Conservation (phyloP, 2,113 vertebrate genomes). For the Aspiorhynchus laticeps region DNA sequence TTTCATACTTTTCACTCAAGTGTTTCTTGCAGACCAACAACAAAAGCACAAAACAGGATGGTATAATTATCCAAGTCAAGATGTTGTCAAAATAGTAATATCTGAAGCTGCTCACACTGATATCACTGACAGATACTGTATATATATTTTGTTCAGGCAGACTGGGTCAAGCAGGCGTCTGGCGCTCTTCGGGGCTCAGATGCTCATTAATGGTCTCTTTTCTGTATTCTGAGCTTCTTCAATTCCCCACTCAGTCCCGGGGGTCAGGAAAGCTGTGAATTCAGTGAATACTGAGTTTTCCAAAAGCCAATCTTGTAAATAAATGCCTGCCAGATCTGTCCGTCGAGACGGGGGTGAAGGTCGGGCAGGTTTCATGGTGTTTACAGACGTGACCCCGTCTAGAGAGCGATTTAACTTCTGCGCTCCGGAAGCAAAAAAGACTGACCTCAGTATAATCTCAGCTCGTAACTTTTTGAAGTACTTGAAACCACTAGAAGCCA, state of each 20-base stretch:
- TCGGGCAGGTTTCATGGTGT: neutral
- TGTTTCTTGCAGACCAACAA: neutral
- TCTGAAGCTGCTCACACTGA: neutral
- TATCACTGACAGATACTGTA: neutral
- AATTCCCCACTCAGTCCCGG: conserved; percentile 3
- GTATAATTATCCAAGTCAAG: neutral
- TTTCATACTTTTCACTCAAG: neutral
- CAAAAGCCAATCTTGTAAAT: conserved; percentile 46
- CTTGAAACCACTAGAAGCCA: neutral
- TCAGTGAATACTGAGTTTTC: conserved; percentile 37
- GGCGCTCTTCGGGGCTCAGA: neutral
- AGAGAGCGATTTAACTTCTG: conserved; percentile 26
- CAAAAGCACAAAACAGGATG: neutral
- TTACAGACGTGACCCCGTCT: conserved; percentile 34
- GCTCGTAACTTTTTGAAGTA: neutral
- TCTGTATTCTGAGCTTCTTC: conserved; percentile 25
- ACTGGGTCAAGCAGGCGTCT: conserved; percentile 16
- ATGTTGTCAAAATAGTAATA: neutral
- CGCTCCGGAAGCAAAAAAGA: conserved; percentile 10
- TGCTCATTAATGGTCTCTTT: conserved; percentile 21
- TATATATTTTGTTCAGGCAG: neutral
- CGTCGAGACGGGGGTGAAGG: conserved; percentile 11
- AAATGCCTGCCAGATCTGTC: conserved; percentile 10
- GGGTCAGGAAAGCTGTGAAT: conserved; percentile 32
- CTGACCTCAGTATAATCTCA: conserved; percentile 22